Conservation (phyloP, 2,113 vertebrate genomes). For the Phodopus roborovskii region DNA sequence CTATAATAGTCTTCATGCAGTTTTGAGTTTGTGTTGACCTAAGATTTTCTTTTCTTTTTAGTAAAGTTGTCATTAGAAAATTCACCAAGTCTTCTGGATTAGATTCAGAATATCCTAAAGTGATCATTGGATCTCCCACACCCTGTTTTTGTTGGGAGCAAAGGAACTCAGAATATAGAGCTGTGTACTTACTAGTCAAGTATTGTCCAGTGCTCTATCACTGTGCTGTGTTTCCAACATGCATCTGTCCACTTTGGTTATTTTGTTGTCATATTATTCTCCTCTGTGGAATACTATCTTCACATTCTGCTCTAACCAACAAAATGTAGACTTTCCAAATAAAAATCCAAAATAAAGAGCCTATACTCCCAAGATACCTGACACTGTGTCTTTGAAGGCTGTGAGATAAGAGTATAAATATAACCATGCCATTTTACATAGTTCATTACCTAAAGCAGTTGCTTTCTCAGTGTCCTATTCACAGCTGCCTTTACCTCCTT, state of each 20-base stretch:
- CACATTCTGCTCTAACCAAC: background rate
- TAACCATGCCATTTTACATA: background rate
- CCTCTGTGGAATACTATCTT: background rate
- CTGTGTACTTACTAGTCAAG: background rate
- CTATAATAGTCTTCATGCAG: background rate
- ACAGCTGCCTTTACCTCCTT: conserved; percentile 46
- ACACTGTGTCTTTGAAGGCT: background rate
- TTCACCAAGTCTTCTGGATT: background rate
- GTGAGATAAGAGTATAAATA: background rate
- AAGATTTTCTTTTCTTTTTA: background rate
- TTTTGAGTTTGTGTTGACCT: background rate
- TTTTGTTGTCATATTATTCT: background rate
- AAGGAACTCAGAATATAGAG: background rate
- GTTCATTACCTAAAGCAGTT: background rate
- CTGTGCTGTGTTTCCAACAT: background rate
- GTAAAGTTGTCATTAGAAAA: background rate
- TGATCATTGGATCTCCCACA: background rate
- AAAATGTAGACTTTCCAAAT: background rate
- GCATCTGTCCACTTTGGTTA: background rate
- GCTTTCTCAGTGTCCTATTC: background rate
- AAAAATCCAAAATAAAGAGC: background rate
- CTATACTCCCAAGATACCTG: background rate
- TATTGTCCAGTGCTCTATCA: background rate
- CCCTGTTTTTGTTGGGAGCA: background rate
- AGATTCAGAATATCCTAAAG: background rate